Conservation (phyloP, 2,113 vertebrate genomes). For the Oncorhynchus masou region DNA sequence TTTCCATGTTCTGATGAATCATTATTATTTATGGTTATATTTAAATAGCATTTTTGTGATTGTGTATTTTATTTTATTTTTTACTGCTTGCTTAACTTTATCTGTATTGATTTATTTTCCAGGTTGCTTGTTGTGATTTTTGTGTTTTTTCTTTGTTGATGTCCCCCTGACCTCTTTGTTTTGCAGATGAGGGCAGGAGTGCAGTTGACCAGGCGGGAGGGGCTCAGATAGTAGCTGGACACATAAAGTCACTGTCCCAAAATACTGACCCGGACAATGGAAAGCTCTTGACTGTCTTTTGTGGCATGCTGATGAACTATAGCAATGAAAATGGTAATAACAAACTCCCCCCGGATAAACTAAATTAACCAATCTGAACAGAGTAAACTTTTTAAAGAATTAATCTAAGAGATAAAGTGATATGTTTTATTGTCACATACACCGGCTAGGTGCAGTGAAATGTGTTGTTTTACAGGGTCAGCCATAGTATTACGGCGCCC, state of each 20-base stretch:
- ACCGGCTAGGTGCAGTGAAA: no score
- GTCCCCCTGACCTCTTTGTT: constrained; percentile 95
- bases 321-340: constrained; percentile 99
- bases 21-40: neutral
- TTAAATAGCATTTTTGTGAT: constrained; percentile 26
- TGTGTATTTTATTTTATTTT: neutral
- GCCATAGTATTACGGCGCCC: no score
- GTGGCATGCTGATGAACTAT: constrained; percentile 99
- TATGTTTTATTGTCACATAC: no score
- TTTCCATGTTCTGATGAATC: constrained; percentile 2
- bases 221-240: constrained; percentile 97
- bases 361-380: neutral
- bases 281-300: constrained; percentile 99
- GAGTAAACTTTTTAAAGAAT: no score
- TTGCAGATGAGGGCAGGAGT: constrained; percentile 99
- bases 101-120: constrained; percentile 21
- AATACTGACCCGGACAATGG: constrained; percentile 95
- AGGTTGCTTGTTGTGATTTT: constrained; percentile 41
- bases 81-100: constrained; percentile 27
- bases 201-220: constrained; percentile 98
- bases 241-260: constrained; percentile 93
- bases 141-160: constrained; percentile 56
- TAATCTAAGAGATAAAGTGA: no score
- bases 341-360: constrained; percentile 53
- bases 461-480: no score